Base-by-base conservation (phyloP, 1,140 invertebrate species). In the Mesaphorura yosii region DNA sequence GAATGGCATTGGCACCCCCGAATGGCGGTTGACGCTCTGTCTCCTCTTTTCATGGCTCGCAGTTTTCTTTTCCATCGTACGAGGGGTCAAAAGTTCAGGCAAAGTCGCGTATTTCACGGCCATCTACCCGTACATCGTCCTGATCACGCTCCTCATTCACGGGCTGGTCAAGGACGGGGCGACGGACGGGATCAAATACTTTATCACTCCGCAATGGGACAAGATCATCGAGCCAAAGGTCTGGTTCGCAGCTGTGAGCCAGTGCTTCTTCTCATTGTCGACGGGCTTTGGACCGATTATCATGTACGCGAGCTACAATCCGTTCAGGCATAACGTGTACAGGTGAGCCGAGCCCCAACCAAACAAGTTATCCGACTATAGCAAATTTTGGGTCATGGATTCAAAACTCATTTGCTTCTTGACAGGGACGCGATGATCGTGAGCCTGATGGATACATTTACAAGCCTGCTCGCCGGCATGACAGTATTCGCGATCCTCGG, bases 401-500 rank as follows among this genome's bases (percentile, higher is more conserved):
- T 34, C 10, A 48, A 48, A 12, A 12, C 10, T 15, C 5, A 19
- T 31, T 10, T 48, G 31, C 5, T 34, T 41, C 22, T 42, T 19
- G 31, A 3, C 4, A 74, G 74, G 45, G 75, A 77, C 64, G 69
- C 73, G 12, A 60, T 73, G 40, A 69, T 74, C 37, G 70, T 76
- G 55, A 72, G 70, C 39, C 62, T 71, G 22, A 67, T 73, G 58
- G 75, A 76, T 59, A 74, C 73, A 7, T 60, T 67, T 22, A 91
- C 88, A 0, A 88, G 84, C 59, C 69, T 92, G 4, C 68, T 91
- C 28, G 85, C 88, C 12, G 88, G 88, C 1, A 80, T 86, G 48
- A 88, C 87, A 3, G 87, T 90, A 51, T 91, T 91, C 65, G 84
- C 83, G 0, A 83, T 92, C 48, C 70, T 91, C 17, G 84, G 87